Evolutionary conservation across 2,888 invertebrate species (phyloP).

Genomic region (Cremastinae sp.): DNA sequence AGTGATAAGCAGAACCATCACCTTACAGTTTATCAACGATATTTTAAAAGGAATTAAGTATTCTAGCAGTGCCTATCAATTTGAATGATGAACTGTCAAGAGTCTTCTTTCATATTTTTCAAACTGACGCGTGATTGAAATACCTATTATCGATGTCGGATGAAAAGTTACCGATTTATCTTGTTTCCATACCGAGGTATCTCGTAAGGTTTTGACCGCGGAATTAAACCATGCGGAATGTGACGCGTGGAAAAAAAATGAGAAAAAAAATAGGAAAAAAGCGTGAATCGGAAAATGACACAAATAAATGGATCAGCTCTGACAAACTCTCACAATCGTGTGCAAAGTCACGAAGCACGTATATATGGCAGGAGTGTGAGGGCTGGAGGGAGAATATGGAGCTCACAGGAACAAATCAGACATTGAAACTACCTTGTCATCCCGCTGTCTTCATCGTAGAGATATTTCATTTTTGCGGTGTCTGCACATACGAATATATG

Average conservation of each 20-base stretch:
- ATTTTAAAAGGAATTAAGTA: too few species aligned
- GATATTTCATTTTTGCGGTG: conserved; percentile 41
- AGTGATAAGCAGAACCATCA: too few species aligned
- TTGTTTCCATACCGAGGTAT: conserved; percentile 1
- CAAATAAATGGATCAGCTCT: conserved; percentile 48
- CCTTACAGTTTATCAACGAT: too few species aligned
- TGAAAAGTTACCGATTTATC: conserved; percentile 19
- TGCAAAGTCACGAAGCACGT: conserved; percentile 38
- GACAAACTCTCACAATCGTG: conserved; percentile 52
- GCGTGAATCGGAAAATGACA: conserved; percentile 37
- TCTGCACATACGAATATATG: too few species aligned
- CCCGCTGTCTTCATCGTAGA: conserved; percentile 41
- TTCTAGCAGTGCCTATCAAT: too few species aligned
- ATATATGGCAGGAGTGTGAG: conserved; percentile 2
- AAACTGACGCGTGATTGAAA: too few species aligned
- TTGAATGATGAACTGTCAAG: too few species aligned
- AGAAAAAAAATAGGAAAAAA: conserved; percentile 22
- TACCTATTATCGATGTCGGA: conserved; percentile 14
- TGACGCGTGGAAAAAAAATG: conserved; percentile 15
- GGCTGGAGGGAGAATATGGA: too few species aligned
- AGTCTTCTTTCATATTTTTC: too few species aligned
- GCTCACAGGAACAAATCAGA: conserved; percentile 8
- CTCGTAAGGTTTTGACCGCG: conserved; percentile 19
- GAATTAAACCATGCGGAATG: conserved; percentile 11
- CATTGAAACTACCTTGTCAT: conserved; percentile 44